These are phyloP conservation scores for Notocelia uddmanniana DNA, from an alignment of 2,888 invertebrate species.

Conservation along the genomic window DNA sequence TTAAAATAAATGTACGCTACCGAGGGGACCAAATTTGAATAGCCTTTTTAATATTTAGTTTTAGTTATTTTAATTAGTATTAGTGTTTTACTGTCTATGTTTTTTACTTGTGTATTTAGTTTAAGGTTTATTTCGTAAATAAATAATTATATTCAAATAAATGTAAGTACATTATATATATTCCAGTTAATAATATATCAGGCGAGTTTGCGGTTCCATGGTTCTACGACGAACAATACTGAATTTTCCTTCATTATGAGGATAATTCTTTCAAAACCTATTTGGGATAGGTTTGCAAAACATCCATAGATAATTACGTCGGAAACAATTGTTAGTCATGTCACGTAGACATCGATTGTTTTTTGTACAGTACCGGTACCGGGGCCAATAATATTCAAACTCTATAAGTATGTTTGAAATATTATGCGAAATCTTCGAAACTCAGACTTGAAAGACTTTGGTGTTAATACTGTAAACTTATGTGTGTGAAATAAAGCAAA, in stretches of 20 bases:
- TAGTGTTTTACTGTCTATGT: too few species aligned
- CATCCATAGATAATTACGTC: conserved; percentile 33
- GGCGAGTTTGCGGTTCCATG: conserved; percentile 21
- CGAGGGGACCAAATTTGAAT: too few species aligned
- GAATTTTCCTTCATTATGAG: conserved; percentile 34
- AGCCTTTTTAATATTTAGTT: too few species aligned
- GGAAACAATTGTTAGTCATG: conserved; percentile 30
- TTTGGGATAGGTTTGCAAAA: conserved; percentile 34
- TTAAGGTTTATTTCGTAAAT: too few species aligned
- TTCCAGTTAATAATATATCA: neutral
- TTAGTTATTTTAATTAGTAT: too few species aligned
- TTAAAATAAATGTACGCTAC: neutral
- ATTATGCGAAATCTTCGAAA: neutral
- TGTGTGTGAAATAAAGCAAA: too few species aligned
- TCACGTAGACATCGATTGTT: conserved; percentile 37
- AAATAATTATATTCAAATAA: too few species aligned
- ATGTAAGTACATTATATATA: too few species aligned
- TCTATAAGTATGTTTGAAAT: neutral
- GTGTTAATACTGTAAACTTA: too few species aligned
- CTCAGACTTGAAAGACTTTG: too few species aligned
- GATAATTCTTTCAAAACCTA: conserved; percentile 28
- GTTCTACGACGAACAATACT: conserved; percentile 20
- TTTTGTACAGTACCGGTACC: neutral
- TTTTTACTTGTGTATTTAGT: too few species aligned
- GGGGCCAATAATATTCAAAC: too few species aligned